Percentiles rank a stretch among this genome's conserved stretches.
These are phyloP conservation scores for Megaceryle torquata DNA, from an alignment of 2,113 vertebrate genomes.

Conservation along the genomic window DNA sequence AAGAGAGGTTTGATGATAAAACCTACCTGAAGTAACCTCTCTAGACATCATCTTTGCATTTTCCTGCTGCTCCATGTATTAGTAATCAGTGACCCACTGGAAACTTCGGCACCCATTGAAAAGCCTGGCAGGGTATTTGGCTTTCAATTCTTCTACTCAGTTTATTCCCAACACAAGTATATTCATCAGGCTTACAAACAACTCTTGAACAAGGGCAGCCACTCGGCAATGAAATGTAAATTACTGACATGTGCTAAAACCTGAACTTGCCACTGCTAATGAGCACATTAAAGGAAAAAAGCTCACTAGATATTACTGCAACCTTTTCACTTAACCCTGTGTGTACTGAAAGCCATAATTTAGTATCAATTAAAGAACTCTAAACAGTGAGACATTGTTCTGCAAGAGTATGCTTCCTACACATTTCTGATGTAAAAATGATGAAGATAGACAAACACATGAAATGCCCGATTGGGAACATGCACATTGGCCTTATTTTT, in stretches of 20 bases:
- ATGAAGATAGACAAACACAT: not conserved
- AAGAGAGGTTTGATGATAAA: conserved; percentile 21
- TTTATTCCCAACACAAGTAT: conserved; percentile 78
- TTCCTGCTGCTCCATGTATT: conserved; percentile 56
- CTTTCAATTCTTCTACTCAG: conserved; percentile 78
- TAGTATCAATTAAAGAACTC: conserved; percentile 55
- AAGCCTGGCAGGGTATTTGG: conserved; percentile 76
- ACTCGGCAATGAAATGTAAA: conserved; percentile 80
- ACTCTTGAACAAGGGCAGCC: conserved; percentile 73
- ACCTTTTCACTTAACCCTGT: conserved; percentile 75
- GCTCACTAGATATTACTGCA: conserved; percentile 67
- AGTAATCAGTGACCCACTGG: conserved; percentile 74
- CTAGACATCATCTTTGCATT: conserved; percentile 43
- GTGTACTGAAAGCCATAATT: conserved; percentile 56
- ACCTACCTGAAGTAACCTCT: conserved; percentile 73
- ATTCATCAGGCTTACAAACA: conserved; percentile 78
- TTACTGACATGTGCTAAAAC: conserved; percentile 79
- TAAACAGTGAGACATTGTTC: not conserved
- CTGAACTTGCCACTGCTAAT: conserved; percentile 75
- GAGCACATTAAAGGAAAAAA: conserved; percentile 74
- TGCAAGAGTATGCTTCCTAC: not conserved
- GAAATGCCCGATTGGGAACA: not conserved
- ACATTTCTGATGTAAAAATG: not conserved
- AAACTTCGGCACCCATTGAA: conserved; percentile 71
- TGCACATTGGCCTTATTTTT: not conserved